Conservation (phyloP, 2,888 invertebrate species). For the Muschampia plurimacula region DNA sequence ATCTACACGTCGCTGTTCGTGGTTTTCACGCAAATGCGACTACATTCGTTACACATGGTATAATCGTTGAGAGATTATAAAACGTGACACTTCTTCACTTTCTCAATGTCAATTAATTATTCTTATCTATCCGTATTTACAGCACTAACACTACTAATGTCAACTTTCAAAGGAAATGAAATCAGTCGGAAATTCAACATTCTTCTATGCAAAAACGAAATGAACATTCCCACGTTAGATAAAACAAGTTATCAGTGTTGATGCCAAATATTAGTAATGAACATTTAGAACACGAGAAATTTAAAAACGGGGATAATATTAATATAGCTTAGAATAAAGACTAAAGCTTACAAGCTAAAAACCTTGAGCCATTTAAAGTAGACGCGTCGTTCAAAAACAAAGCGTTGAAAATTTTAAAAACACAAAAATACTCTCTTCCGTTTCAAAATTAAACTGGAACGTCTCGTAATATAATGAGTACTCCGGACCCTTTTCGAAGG, state of each 20-base stretch:
- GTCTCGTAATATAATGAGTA: conserved; percentile 21
- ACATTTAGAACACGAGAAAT: background rate
- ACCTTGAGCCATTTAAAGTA: background rate
- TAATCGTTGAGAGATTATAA: background rate
- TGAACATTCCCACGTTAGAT: conserved; percentile 19
- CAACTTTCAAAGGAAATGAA: conserved; percentile 25
- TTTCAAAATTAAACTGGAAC: conserved; percentile 29
- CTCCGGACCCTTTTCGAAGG: conserved; percentile 16
- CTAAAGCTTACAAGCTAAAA: background rate
- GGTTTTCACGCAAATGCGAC: background rate
- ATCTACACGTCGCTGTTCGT: background rate
- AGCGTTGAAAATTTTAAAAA: background rate
- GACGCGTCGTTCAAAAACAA: background rate
- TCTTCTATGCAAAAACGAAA: conserved; percentile 13
- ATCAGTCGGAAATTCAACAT: conserved; percentile 21
- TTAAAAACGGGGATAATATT: background rate
- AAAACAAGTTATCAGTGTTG: conserved; percentile 7
- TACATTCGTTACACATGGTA: background rate
- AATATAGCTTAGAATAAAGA: background rate
- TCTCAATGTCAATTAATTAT: conserved; percentile 1
- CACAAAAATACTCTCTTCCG: conserved; percentile 24
- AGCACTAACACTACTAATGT: background rate
- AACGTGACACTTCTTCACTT: background rate
- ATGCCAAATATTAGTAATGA: background rate
- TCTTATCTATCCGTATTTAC: background rate